These are phyloP conservation scores for Nematolebias whitei DNA, from an alignment of 2,113 vertebrate species.

Conservation along the genomic window DNA sequence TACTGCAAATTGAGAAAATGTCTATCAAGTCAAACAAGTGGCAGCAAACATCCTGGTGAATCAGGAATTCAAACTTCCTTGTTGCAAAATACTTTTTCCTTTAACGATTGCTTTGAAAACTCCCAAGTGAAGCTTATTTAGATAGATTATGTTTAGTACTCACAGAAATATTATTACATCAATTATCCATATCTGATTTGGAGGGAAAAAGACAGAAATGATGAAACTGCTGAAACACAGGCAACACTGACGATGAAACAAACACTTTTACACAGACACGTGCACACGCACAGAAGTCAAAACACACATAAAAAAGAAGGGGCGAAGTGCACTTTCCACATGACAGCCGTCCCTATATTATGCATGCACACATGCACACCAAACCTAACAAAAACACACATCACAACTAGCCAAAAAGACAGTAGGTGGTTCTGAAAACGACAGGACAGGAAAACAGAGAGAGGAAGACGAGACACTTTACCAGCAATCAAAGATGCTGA, in stretches of 20 bases:
- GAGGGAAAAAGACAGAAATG: constrained; percentile 20
- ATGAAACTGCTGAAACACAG: constrained; percentile 7
- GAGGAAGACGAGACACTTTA: constrained; percentile 67
- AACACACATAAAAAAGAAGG: not conserved
- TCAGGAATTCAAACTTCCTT: too few relatives aligned
- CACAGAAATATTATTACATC: constrained; percentile 12
- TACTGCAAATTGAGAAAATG: too few relatives aligned
- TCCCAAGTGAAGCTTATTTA: too few relatives aligned
- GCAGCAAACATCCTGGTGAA: too few relatives aligned
- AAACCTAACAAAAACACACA: constrained; percentile 73
- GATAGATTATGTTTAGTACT: constrained; percentile 6
- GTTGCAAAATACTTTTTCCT: too few relatives aligned
- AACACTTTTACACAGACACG: constrained; percentile 1
- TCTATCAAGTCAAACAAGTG: too few relatives aligned
- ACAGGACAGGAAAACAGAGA: constrained; percentile 65
- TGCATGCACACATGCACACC: constrained; percentile 51
- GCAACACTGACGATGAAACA: too few relatives aligned
- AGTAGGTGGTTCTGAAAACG: constrained; percentile 73
- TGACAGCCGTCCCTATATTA: constrained; percentile 44
- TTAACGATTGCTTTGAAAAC: too few relatives aligned
- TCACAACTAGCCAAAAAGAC: constrained; percentile 69
- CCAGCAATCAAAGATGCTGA: constrained; percentile 63
- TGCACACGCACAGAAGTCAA: not conserved
- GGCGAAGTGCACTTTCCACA: constrained; percentile 27
- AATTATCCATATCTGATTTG: constrained; percentile 13